A percentile compares a stretch with the other conserved stretches of the same genome.
Conservation (phyloP, 2,113 vertebrate genomes). For the Microcebus murinus region DNA sequence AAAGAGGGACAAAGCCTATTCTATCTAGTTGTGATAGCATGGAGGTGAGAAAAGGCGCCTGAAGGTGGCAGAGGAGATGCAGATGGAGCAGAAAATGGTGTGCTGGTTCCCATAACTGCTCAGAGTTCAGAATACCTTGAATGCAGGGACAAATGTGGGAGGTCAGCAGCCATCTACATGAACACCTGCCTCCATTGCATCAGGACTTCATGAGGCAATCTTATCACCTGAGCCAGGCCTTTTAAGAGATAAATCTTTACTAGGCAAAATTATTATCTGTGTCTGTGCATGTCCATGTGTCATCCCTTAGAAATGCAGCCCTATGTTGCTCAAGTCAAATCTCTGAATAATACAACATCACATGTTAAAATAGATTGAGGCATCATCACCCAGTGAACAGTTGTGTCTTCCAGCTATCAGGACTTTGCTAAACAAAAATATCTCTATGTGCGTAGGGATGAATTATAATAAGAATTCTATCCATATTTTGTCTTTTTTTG, state of each 20-base stretch:
- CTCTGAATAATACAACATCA: neutral
- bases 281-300: neutral
- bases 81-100: neutral
- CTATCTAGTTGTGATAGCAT: neutral
- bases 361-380: neutral
- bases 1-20: neutral
- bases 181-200: neutral
- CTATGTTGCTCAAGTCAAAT: neutral
- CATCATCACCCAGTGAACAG: neutral
- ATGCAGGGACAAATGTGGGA: neutral
- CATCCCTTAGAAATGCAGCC: neutral
- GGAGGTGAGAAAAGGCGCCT: neutral
- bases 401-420: neutral
- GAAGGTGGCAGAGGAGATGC: neutral
- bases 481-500: neutral
- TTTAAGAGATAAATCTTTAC: neutral
- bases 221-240: neutral
- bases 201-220: neutral
- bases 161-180: neutral
- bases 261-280: neutral
- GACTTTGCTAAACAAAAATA: constrained; percentile 10
- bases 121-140: neutral
- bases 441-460: neutral
- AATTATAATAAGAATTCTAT: neutral
- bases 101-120: neutral